phyloP scores from a whole-genome alignment of 2,113 vertebrate species.

The Tetrao urogallus region DNA sequence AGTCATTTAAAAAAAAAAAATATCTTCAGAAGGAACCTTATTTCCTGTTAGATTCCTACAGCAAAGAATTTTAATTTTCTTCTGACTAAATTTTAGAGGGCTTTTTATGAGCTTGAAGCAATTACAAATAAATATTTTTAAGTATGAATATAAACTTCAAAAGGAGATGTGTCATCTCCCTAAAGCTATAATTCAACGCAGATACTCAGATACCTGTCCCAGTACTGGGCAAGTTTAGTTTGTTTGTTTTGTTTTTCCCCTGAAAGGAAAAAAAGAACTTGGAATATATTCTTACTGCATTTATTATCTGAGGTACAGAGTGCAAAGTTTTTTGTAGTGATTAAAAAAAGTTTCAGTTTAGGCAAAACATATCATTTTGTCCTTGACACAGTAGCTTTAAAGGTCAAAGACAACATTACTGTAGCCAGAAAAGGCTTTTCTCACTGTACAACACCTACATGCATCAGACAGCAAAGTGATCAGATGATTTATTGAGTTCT shows the following conservation, averaged over 20 bases:
- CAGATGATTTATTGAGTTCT: background rate
- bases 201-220: background rate
- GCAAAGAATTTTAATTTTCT: background rate
- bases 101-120: background rate
- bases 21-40: background rate
- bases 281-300: background rate
- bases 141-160: background rate
- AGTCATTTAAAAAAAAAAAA: background rate
- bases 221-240: background rate
- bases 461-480: background rate
- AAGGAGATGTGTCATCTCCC: background rate
- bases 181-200: background rate
- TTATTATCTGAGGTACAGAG: background rate
- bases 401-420: background rate
- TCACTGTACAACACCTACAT: background rate
- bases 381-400: background rate
- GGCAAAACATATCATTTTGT: background rate
- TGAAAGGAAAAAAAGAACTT: background rate
- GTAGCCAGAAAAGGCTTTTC: background rate
- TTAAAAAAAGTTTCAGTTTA: background rate
- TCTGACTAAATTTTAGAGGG: background rate
- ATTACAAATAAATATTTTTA: background rate
- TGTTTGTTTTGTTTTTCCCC: background rate
- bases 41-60: background rate
- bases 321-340: accelerated